phyloP scores from a whole-genome alignment of 2,113 vertebrate genomes.

The Podilymbus podiceps region DNA sequence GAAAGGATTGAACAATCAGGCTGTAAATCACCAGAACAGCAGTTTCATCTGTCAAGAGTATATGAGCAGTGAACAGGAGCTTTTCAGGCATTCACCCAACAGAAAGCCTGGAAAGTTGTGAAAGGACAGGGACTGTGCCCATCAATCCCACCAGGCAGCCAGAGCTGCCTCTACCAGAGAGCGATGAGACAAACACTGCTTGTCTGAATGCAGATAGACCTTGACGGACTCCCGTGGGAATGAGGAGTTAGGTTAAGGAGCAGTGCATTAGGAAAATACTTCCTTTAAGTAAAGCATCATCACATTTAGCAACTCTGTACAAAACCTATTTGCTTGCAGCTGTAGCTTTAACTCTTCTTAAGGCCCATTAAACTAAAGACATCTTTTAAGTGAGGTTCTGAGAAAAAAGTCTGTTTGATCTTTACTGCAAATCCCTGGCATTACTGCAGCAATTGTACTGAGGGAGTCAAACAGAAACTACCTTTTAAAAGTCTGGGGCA shows the following conservation, averaged over 20 bases:
- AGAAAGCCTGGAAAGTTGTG: neutral
- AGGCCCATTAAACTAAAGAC: neutral
- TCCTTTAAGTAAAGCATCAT: neutral
- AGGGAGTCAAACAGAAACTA: neutral
- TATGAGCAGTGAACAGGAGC: neutral
- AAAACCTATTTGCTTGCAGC: neutral
- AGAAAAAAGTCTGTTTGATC: neutral
- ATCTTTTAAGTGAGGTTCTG: neutral
- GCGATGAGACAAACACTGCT: neutral
- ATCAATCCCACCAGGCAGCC: neutral
- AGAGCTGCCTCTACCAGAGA: neutral
- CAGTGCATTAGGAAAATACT: neutral
- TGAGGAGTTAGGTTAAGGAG: neutral
- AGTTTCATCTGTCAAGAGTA: neutral
- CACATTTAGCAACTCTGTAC: neutral
- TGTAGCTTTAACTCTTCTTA: neutral
- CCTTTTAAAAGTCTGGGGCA: neutral
- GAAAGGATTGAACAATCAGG: neutral
- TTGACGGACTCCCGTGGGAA: neutral
- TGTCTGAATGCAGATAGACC: neutral
- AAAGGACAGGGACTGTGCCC: neutral
- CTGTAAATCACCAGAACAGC: neutral
- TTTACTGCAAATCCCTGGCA: neutral
- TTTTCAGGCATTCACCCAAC: neutral
- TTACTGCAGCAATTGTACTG: neutral